Evolutionary conservation across 1,140 invertebrate genomes (phyloP).

Genomic region (Platorchestia sp.): DNA sequence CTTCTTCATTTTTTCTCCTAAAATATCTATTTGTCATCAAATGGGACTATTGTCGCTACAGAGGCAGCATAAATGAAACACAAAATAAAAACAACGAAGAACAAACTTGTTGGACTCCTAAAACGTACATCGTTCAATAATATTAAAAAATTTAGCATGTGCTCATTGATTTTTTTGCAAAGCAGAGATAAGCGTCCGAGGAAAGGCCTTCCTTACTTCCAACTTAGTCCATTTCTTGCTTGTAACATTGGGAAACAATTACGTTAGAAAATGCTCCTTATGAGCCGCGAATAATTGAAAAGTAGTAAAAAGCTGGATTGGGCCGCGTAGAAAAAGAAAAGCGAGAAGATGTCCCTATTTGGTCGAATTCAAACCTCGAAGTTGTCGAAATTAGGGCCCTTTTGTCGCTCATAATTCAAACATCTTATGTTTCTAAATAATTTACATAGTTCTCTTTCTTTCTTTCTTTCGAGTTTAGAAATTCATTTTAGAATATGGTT

Average conservation of each 20-base stretch:
- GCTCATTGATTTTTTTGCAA: background rate
- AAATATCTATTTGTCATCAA: background rate
- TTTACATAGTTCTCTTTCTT: background rate
- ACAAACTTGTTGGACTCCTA: background rate
- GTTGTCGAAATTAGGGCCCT: background rate
- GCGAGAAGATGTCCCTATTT: background rate
- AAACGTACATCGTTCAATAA: background rate
- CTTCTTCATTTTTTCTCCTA: background rate
- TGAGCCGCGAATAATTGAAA: slow-evolving; percentile 43
- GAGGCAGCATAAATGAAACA: background rate
- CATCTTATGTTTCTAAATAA: background rate
- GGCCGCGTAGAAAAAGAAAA: slow-evolving; percentile 16
- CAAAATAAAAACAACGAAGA: background rate
- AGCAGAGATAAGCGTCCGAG: background rate
- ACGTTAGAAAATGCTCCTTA: slow-evolving; percentile 41
- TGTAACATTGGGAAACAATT: slow-evolving; percentile 45
- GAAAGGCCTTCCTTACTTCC: background rate
- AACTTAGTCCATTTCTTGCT: background rate
- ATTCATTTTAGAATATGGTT: background rate
- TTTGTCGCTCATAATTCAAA: background rate
- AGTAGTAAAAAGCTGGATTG: slow-evolving; percentile 35
- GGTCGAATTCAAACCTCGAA: background rate
- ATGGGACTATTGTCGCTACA: background rate
- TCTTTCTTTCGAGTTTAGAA: background rate
- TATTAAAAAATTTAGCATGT: background rate